phyloP scores from a whole-genome alignment of 2,113 vertebrate species.

The Fulica atra region DNA sequence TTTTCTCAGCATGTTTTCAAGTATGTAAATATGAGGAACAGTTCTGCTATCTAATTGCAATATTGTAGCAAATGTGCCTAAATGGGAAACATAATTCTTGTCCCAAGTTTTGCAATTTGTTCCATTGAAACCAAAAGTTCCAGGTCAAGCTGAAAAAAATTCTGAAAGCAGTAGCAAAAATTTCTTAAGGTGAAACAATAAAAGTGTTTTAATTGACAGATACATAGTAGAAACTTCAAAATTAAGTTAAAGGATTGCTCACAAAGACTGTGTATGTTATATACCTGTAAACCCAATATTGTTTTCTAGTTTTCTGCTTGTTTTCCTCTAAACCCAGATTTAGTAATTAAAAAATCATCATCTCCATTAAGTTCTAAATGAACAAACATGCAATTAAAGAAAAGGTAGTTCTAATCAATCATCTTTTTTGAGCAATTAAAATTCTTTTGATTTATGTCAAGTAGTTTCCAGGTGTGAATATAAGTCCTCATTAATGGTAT shows the following conservation, averaged over 20 bases:
- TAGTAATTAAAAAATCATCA: conserved; percentile 8
- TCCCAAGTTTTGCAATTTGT: background rate
- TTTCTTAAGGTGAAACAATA: background rate
- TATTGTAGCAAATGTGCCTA: background rate
- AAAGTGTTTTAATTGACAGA: background rate
- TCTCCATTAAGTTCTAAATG: background rate
- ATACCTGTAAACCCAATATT: background rate
- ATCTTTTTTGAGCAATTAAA: conserved; percentile 18
- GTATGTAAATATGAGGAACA: background rate
- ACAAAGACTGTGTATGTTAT: background rate
- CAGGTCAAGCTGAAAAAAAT: background rate
- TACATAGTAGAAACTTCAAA: background rate
- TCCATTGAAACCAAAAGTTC: background rate
- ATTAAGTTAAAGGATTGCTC: background rate
- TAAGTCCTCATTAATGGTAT: background rate
- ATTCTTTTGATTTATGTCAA: conserved; percentile 36
- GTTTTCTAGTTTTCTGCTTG: background rate
- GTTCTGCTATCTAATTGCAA: background rate
- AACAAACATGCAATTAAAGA: conserved; percentile 23
- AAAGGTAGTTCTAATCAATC: background rate
- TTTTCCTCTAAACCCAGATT: background rate
- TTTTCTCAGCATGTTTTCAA: background rate
- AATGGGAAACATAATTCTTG: background rate
- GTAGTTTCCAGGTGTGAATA: background rate
- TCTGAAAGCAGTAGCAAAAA: background rate